These are phyloP conservation scores for Neostethus bicornis DNA, from an alignment of 2,797 vertebrate species.

Conservation along the genomic window DNA sequence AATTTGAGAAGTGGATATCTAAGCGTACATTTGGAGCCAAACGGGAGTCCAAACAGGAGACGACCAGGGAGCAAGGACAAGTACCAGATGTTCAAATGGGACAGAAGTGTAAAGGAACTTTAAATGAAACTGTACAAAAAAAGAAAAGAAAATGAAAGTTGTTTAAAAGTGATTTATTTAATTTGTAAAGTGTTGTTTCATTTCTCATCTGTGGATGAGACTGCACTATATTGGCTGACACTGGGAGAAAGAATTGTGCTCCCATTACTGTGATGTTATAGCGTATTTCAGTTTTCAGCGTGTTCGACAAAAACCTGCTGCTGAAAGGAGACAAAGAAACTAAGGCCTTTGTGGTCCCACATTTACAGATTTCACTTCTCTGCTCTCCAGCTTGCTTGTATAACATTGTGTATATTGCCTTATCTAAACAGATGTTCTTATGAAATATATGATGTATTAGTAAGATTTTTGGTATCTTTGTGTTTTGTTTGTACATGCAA, in stretches of 20 bases:
- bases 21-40: constrained; percentile 46
- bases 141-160: constrained; percentile 2
- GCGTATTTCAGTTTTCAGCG: constrained; percentile 39
- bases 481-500: constrained; percentile 52
- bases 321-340: constrained; percentile 25
- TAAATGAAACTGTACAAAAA: constrained; percentile 50
- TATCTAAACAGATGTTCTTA: constrained; percentile 75
- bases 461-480: constrained; percentile 59
- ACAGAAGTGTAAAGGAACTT: constrained; percentile 54
- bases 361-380: constrained; percentile 56
- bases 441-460: constrained; percentile 76
- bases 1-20: constrained; percentile 71
- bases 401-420: constrained; percentile 79
- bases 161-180: constrained; percentile 73
- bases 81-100: constrained; percentile 54
- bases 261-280: constrained; percentile 49
- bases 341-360: constrained; percentile 32
- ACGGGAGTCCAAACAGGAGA: constrained; percentile 49
- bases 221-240: constrained; percentile 80
- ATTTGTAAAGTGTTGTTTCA: constrained; percentile 71
- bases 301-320: constrained; percentile 39
- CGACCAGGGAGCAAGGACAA: constrained; percentile 41
- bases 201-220: constrained; percentile 72
- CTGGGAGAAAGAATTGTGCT: constrained; percentile 51
- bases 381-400: constrained; percentile 76